phyloP scores from a whole-genome alignment of 2,797 vertebrate species.

The Neosilurus hyrtlii region DNA sequence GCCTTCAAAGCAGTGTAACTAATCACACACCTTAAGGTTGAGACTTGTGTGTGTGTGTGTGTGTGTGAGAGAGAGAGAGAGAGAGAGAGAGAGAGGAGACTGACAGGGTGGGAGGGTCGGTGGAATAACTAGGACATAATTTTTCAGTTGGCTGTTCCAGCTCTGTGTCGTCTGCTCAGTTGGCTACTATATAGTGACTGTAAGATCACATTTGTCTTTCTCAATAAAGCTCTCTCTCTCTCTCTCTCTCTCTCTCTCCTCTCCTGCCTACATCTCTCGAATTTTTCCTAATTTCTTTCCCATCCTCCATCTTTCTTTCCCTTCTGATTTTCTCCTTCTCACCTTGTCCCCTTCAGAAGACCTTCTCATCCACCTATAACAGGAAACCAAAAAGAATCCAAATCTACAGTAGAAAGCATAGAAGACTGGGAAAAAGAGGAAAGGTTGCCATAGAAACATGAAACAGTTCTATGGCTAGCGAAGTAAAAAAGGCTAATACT shows the following conservation, averaged over 20 bases:
- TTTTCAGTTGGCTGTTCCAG: neutral
- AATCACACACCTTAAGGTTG: neutral
- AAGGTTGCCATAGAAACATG: conserved; percentile 58
- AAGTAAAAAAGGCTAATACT: conserved; percentile 9
- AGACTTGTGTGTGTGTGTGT: neutral
- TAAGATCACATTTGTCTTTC: conserved; percentile 9
- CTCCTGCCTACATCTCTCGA: neutral
- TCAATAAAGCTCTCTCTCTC: neutral
- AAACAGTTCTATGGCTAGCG: conserved; percentile 55
- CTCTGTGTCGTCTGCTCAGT: conserved; percentile 12
- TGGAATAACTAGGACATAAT: conserved; percentile 13
- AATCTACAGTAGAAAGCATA: conserved; percentile 29
- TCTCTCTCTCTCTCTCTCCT: neutral
- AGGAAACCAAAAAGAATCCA: conserved; percentile 10
- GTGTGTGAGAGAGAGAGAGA: conserved; percentile 5
- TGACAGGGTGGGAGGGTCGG: neutral
- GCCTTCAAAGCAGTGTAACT: neutral
- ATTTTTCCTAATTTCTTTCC: neutral
- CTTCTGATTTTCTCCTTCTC: neutral
- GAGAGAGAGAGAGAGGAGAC: neutral
- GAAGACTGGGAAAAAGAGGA: conserved; percentile 8
- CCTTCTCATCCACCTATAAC: neutral
- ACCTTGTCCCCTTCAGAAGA: conserved; percentile 3
- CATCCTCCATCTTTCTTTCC: neutral
- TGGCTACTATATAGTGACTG: neutral